Evolutionary conservation across 2,113 vertebrate species (phyloP).

Genomic region (Campylomormyrus numenius): DNA sequence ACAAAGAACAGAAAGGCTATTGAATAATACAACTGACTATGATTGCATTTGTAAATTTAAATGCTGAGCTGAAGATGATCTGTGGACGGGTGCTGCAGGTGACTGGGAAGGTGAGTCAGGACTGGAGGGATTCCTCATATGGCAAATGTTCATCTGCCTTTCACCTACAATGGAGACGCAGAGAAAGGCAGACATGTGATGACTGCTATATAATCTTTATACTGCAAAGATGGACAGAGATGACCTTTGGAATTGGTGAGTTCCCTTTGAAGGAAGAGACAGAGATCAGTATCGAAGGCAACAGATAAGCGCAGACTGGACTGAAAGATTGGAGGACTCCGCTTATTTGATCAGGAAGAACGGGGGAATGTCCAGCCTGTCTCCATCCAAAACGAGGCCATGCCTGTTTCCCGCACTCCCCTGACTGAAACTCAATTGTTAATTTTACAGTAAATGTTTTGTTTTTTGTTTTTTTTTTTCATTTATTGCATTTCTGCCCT

Average conservation of each 20-base stretch:
- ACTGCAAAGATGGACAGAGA: not conserved
- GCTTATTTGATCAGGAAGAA: not conserved
- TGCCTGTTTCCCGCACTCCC: not conserved
- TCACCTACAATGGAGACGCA: not conserved
- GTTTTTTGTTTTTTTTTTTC: not conserved
- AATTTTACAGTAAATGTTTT: conserved; percentile 6
- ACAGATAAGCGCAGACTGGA: not conserved
- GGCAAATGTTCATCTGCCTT: not conserved
- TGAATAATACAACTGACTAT: conserved; percentile 60
- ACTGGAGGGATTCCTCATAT: not conserved
- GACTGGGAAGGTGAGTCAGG: not conserved
- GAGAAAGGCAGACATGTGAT: not conserved
- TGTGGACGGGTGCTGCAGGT: not conserved
- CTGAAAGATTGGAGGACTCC: not conserved
- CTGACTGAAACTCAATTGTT: not conserved
- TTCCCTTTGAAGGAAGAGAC: not conserved
- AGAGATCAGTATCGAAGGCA: not conserved
- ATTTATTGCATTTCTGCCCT: not conserved
- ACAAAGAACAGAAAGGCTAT: conserved; percentile 34
- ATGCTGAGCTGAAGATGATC: conserved; percentile 34
- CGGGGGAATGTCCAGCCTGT: not conserved
- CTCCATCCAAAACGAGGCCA: not conserved
- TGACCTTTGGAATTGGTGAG: not conserved
- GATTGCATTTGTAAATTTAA: conserved; percentile 74
- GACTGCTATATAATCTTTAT: not conserved